Evolutionary conservation across 1,140 invertebrate genomes (phyloP), one percentile per base, ranked within the genome.

Genomic region (Neodiprion virginianus): DNA sequence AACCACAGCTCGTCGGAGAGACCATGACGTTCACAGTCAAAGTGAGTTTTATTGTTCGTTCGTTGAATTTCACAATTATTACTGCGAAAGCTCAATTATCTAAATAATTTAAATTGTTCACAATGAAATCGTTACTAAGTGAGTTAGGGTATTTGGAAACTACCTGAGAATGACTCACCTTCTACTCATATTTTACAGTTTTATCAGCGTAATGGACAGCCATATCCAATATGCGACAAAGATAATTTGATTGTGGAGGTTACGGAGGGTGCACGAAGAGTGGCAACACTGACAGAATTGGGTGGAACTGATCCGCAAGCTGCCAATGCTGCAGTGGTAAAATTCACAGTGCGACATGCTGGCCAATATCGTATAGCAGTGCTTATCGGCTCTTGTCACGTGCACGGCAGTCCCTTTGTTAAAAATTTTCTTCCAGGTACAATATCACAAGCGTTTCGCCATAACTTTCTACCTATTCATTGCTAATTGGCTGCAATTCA

Each of bases 211-310:
- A 97, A 97, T 83, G 95, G 96, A 28, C 94, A 96, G 83, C 95
- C 96, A 74, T 98, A 97, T 90, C 96, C 96, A 78, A 94, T 97
- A 78, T 97, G 95, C 87, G 95, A 97, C 89, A 95, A 94, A 72
- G 96, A 97, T 89, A 94, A 95, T 85, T 91, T 98, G 71, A 91
- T 93, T 78, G 94, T 97, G 47, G 94, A 96, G 86, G 95, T 98
- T 76, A 93, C 92, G 49, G 95, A 96, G 81, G 95, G 95, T 50
- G 92, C 93, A 14, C 91, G 94, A 77, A 95, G 96, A 88, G 93
- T 97, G 78, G 93, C 95, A 12, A 94, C 95, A 28, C 92, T 96
- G 69, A 92, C 95, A 79, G 95, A 97, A 87, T 89, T 97, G 78
- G 96, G 96, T 67, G 93, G 95, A 21, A 92, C 92, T 21, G 94